Conservation (phyloP, 2,113 vertebrate species). For the Oenanthe oenanthe region DNA sequence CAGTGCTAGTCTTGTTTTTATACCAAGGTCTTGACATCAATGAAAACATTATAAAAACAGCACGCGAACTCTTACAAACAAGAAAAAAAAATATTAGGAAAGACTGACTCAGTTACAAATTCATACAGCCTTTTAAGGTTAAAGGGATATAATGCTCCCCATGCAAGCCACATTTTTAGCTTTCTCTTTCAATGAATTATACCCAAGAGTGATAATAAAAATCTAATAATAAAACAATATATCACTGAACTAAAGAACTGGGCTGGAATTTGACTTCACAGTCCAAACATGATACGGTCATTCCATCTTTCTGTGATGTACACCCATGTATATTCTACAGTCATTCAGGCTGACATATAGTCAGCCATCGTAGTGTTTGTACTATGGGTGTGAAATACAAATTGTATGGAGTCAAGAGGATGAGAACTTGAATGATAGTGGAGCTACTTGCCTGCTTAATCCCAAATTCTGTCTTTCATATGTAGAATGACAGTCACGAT, state of each 20-base stretch:
- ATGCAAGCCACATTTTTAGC: not conserved
- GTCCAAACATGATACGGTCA: not conserved
- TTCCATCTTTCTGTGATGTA: not conserved
- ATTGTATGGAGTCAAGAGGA: not conserved
- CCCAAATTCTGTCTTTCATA: not conserved
- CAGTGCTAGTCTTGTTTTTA: constrained; percentile 87
- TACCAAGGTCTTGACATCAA: constrained; percentile 88
- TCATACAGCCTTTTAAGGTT: constrained; percentile 22
- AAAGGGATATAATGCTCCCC: not conserved
- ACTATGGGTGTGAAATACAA: not conserved
- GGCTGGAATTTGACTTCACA: not conserved
- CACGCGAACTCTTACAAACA: constrained; percentile 81
- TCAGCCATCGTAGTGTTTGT: not conserved
- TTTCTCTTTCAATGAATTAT: not conserved
- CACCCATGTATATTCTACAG: not conserved
- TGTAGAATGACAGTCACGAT: not conserved
- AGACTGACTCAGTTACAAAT: constrained; percentile 25
- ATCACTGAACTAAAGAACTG: not conserved
- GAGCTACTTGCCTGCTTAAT: not conserved
- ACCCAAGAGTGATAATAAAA: not conserved
- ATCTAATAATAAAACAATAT: not conserved
- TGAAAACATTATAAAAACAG: constrained; percentile 91
- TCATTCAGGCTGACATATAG: not conserved
- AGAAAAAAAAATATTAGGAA: constrained; percentile 58
- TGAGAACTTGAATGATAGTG: not conserved